Conservation (phyloP, 2,888 invertebrate genomes). For the Phrixothrix hirtus region DNA sequence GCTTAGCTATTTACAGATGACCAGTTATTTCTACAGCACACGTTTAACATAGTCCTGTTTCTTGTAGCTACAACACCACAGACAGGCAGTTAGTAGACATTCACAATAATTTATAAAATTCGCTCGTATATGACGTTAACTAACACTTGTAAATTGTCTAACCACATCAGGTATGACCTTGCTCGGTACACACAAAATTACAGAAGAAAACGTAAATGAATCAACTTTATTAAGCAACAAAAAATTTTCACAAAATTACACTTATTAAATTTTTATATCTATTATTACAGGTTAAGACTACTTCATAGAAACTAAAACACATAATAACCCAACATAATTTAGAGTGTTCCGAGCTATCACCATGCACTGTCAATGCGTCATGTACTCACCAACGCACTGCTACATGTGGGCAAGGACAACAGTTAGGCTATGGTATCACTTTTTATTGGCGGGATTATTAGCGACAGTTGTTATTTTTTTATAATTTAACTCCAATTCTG, state of each 20-base stretch:
- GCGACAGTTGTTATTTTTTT: constrained; percentile 51
- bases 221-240: constrained; percentile 25
- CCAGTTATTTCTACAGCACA: constrained; percentile 51
- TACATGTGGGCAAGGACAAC: constrained; percentile 43
- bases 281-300: constrained; percentile 27
- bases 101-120: constrained; percentile 45
- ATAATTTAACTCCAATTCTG: constrained; percentile 82
- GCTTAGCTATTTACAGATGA: constrained; percentile 52
- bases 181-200: constrained; percentile 29
- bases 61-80: constrained; percentile 44
- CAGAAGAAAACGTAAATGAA: constrained; percentile 18
- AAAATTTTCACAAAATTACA: constrained; percentile 22
- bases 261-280: constrained; percentile 23
- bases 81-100: constrained; percentile 37
- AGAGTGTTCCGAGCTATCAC: constrained; percentile 31
- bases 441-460: constrained; percentile 53
- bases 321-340: constrained; percentile 29
- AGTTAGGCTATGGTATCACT: constrained; percentile 52
- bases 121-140: constrained; percentile 35
- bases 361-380: constrained; percentile 29
- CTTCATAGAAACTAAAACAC: constrained; percentile 22
- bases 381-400: constrained; percentile 41
- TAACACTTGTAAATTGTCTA: constrained; percentile 27
- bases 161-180: constrained; percentile 24
- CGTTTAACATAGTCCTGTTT: constrained; percentile 47